These are phyloP conservation scores for Hemicentrotus pulcherrimus DNA, from an alignment of 35 echinoderm and acorn worm species.

Conservation along the genomic window DNA sequence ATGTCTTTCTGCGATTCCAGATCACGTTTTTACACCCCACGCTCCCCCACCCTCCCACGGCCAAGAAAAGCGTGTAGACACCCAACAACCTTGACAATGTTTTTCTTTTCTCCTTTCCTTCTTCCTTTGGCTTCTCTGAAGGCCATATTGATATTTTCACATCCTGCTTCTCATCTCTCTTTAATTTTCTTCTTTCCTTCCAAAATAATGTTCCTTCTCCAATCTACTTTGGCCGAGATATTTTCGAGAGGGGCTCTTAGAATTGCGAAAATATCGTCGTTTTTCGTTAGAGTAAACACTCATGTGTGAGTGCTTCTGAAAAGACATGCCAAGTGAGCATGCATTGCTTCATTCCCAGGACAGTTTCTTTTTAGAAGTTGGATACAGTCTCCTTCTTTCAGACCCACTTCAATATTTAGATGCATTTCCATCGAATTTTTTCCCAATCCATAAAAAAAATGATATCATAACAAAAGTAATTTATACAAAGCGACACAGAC, in stretches of 20 bases:
- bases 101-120: background rate
- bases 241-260: background rate
- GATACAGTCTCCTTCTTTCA: background rate
- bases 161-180: background rate
- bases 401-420: background rate
- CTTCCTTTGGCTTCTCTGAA: background rate
- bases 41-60: too few species aligned
- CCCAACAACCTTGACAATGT: background rate
- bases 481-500: background rate
- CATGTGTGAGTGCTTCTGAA: background rate
- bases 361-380: background rate
- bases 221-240: conserved; percentile 1
- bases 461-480: background rate
- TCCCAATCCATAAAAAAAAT: background rate
- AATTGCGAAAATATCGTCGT: conserved; percentile 18
- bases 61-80: background rate
- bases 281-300: conserved; percentile 4
- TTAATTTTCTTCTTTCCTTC: background rate
- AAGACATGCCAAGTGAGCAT: background rate
- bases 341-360: background rate
- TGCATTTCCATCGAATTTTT: background rate
- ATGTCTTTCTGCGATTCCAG: background rate
- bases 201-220: background rate
- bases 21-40: background rate
- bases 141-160: background rate